These are phyloP conservation scores for Hoplostethus mediterraneus DNA, from an alignment of 2,797 vertebrate species.

Conservation along the genomic window DNA sequence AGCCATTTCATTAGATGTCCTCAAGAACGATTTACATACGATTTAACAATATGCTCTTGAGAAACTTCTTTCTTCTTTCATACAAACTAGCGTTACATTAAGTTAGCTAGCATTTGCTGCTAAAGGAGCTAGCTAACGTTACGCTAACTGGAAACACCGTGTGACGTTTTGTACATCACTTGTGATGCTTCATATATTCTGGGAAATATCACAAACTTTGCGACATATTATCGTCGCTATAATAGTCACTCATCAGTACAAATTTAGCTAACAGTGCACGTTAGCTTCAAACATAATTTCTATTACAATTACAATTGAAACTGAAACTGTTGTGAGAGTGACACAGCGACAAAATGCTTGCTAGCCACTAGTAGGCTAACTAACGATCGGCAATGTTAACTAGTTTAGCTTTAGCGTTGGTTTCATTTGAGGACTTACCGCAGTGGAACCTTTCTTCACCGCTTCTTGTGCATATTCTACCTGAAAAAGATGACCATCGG, in stretches of 20 bases:
- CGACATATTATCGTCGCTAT: too few relatives aligned
- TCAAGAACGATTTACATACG: too few relatives aligned
- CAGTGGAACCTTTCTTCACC: conserved; percentile 93
- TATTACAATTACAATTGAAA: conserved; percentile 42
- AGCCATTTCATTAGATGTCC: too few relatives aligned
- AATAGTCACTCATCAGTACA: too few relatives aligned
- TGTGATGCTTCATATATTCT: too few relatives aligned
- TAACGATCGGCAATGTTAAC: conserved; percentile 51
- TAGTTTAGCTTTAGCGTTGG: conserved; percentile 47
- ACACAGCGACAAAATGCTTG: conserved; percentile 78
- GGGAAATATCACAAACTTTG: too few relatives aligned
- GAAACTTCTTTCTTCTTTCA: too few relatives aligned
- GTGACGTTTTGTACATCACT: too few relatives aligned
- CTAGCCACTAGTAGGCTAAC: conserved; percentile 48
- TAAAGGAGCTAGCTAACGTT: too few relatives aligned
- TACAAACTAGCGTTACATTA: background rate
- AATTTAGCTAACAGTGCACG: background rate
- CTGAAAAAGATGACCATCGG: conserved; percentile 92
- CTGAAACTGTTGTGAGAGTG: conserved; percentile 69
- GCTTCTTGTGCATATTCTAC: conserved; percentile 94
- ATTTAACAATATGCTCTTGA: too few relatives aligned
- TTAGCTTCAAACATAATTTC: background rate
- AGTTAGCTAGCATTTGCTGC: background rate
- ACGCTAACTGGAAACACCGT: too few relatives aligned
- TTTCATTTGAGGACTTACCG: conserved; percentile 78